These are phyloP conservation scores for Vulpes lagopus DNA, from an alignment of 2,113 vertebrate species.

Conservation along the genomic window DNA sequence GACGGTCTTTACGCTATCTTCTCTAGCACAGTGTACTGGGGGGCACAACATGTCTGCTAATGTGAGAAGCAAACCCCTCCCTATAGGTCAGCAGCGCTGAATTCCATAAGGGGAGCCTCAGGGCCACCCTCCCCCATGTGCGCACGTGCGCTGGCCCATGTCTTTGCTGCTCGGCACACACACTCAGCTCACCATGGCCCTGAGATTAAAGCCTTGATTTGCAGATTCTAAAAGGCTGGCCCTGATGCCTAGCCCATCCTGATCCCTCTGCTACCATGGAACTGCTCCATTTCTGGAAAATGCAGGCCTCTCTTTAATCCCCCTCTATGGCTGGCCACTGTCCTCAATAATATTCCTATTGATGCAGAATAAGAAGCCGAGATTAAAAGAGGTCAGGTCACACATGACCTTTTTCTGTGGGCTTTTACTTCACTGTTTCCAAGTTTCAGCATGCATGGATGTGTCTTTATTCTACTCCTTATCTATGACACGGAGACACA, in stretches of 20 bases:
- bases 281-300: neutral
- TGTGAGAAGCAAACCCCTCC: neutral
- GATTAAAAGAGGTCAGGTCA: neutral
- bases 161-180: neutral
- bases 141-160: neutral
- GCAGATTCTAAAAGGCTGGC: neutral
- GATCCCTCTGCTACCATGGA: neutral
- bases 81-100: accelerated
- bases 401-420: neutral
- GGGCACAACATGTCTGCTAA: too few relatives aligned
- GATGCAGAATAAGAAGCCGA: neutral
- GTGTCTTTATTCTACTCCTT: neutral
- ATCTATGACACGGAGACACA: neutral
- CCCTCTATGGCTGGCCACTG: neutral
- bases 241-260: neutral
- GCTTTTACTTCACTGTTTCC: neutral
- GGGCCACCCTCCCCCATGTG: accelerated
- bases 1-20: neutral
- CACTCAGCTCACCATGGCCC: accelerated
- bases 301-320: neutral
- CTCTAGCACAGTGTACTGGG: neutral
- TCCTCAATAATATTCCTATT: neutral
- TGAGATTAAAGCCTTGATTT: neutral
- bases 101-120: accelerated
- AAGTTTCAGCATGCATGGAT: neutral